These are phyloP conservation scores for Trisateles emortualis DNA, from an alignment of 2,888 invertebrate genomes.

Conservation along the genomic window DNA sequence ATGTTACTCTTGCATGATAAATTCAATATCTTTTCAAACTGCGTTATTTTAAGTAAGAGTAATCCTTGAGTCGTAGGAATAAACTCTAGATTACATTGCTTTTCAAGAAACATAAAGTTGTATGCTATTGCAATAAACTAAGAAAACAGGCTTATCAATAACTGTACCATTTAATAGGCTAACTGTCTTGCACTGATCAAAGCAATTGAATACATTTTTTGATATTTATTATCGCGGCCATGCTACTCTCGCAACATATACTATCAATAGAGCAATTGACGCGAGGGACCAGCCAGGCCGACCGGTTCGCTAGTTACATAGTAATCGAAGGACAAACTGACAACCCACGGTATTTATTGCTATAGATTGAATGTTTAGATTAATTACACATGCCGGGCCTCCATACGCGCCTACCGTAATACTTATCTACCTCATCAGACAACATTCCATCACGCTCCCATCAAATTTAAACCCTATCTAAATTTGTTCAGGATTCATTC, in stretches of 20 bases:
- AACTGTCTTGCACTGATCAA: conserved; percentile 47
- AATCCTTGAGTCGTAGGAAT: conserved; percentile 20
- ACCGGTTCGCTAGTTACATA: conserved; percentile 69
- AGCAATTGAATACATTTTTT: conserved; percentile 50
- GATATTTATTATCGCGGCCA: conserved; percentile 42
- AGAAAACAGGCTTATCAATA: conserved; percentile 49
- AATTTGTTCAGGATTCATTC: conserved; percentile 64
- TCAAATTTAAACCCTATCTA: conserved; percentile 63
- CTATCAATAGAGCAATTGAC: conserved; percentile 69
- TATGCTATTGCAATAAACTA: conserved; percentile 43
- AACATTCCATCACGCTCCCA: conserved; percentile 66
- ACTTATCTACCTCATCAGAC: conserved; percentile 70
- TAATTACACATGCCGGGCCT: conserved; percentile 73
- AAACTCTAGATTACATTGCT: conserved; percentile 35
- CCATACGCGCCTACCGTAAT: conserved; percentile 64
- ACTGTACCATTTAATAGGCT: conserved; percentile 44
- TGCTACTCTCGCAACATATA: conserved; percentile 45
- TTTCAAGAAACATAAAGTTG: conserved; percentile 29
- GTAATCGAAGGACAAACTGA: conserved; percentile 77
- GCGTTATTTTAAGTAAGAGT: neutral
- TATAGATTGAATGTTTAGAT: conserved; percentile 77
- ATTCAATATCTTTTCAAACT: conserved; percentile 2
- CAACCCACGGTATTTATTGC: conserved; percentile 76
- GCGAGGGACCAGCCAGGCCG: conserved; percentile 57
- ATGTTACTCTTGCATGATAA: neutral